phyloP scores from a whole-genome alignment of 2,797 vertebrate genomes.

The Corythornis leucogaster region DNA sequence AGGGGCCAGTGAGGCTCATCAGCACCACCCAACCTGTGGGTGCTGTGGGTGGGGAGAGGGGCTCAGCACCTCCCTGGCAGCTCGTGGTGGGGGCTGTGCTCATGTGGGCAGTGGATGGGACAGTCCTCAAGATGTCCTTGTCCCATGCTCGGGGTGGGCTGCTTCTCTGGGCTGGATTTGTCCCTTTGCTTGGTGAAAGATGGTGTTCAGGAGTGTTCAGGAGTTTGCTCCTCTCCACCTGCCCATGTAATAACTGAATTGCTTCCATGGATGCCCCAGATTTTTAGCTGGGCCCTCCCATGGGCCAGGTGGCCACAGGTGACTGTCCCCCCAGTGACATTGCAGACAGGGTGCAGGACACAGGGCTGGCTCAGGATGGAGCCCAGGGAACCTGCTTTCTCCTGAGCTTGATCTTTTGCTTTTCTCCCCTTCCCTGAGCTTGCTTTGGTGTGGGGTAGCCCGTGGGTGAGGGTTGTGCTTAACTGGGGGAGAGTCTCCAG shows the following conservation, averaged over 20 bases:
- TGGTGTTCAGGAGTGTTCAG: too few relatives aligned
- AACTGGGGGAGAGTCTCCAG: neutral
- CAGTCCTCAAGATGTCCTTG: neutral
- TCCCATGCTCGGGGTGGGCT: neutral
- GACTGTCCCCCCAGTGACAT: neutral
- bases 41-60: neutral
- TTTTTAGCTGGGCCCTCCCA: neutral
- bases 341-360: neutral
- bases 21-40: neutral
- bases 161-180: neutral
- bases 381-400: neutral
- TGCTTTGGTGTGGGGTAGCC: fast-evolving
- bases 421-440: neutral
- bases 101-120: neutral
- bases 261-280: neutral
- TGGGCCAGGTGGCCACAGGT: too few relatives aligned
- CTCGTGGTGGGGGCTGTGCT: fast-evolving
- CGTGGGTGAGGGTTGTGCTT: fast-evolving
- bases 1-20: neutral
- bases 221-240: neutral
- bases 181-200: neutral
- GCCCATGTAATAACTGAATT: neutral
- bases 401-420: neutral
- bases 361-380: neutral
- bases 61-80: fast-evolving